Conservation (phyloP, 2,797 vertebrate genomes). For the Miichthys miiuy region DNA sequence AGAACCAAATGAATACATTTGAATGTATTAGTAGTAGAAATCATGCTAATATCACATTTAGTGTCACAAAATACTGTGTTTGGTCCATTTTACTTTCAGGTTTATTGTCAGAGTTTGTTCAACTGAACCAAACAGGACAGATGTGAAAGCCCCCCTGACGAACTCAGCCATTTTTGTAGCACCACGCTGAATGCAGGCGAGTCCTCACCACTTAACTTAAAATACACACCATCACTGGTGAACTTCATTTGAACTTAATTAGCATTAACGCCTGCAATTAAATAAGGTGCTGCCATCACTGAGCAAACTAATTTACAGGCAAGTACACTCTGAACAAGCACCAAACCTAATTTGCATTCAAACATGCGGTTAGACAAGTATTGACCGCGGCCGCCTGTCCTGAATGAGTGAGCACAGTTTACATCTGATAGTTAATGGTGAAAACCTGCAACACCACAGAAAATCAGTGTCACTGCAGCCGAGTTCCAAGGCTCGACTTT, state of each 20-base stretch:
- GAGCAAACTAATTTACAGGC: conserved; percentile 62
- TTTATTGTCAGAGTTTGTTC: neutral
- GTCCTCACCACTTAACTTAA: conserved; percentile 17
- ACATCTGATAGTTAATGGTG: conserved; percentile 9
- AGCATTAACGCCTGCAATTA: conserved; percentile 53
- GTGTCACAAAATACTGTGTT: neutral
- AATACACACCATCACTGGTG: conserved; percentile 37
- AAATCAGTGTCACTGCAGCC: neutral
- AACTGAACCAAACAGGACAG: neutral
- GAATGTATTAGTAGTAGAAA: neutral
- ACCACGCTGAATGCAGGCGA: neutral
- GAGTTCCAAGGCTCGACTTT: neutral
- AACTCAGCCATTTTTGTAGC: neutral
- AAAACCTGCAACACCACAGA: conserved; percentile 5
- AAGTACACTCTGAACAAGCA: conserved; percentile 47
- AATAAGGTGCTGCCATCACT: conserved; percentile 55
- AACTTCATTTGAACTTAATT: conserved; percentile 65
- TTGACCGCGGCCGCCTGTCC: conserved; percentile 39
- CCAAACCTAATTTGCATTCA: conserved; percentile 49
- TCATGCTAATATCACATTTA: neutral
- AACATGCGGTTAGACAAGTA: conserved; percentile 32
- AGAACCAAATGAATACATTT: no score
- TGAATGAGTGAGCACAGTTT: conserved; percentile 23
- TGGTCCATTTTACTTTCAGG: neutral
- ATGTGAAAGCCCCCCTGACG: neutral